phyloP scores from a whole-genome alignment of 2,797 vertebrate genomes.

The Oceanodroma leucorhoa region DNA sequence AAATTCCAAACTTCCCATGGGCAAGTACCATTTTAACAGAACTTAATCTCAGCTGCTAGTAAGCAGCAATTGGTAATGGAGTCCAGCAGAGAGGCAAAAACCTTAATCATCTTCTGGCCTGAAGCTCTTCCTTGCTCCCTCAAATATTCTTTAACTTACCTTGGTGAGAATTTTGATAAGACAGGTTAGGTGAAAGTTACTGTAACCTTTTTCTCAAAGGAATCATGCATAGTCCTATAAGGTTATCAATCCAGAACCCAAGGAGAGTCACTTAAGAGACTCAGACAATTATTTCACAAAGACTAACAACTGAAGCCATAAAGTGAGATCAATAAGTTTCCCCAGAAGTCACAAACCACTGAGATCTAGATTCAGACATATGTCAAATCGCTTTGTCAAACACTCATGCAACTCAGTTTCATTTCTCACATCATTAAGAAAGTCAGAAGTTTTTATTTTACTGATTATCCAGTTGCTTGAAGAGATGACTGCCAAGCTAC shows the following conservation, averaged over 20 bases:
- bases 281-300: background rate
- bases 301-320: background rate
- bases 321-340: fast-evolving
- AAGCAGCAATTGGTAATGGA: background rate
- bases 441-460: background rate
- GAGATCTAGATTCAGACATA: background rate
- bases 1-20: background rate
- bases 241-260: background rate
- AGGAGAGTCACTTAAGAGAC: background rate
- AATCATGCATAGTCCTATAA: fast-evolving
- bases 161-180: background rate
- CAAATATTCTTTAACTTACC: background rate
- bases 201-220: background rate
- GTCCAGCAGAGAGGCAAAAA: background rate
- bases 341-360: background rate
- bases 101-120: background rate
- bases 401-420: background rate
- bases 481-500: background rate
- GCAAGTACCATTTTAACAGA: background rate
- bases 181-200: background rate
- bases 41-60: background rate
- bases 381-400: background rate
- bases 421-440: background rate
- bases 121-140: background rate
- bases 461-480: background rate